A percentile compares a stretch with the other conserved stretches of the same genome.
These are phyloP conservation scores for Mimachlamys varia DNA, from an alignment of 2,888 invertebrate genomes.

Conservation along the genomic window DNA sequence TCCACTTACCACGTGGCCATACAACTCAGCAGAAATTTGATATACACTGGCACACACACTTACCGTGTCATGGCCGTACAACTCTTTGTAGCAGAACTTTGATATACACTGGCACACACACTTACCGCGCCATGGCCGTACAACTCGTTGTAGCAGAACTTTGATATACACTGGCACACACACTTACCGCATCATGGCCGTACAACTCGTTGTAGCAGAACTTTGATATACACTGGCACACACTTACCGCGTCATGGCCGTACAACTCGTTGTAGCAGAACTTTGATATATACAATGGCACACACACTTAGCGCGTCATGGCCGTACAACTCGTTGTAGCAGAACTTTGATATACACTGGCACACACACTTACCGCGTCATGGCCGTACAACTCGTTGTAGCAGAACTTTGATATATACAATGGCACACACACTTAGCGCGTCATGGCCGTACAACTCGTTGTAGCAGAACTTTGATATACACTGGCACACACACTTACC, in stretches of 20 bases:
- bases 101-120: conserved; percentile 77
- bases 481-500: conserved; percentile 76
- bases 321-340: conserved; percentile 75
- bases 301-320: conserved; percentile 75
- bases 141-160: conserved; percentile 73
- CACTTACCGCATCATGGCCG: conserved; percentile 74
- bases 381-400: conserved; percentile 73
- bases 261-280: conserved; percentile 76
- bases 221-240: conserved; percentile 74
- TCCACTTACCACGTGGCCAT: conserved; percentile 68
- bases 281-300: conserved; percentile 73
- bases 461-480: conserved; percentile 74
- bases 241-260: conserved; percentile 72
- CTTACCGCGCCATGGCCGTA: conserved; percentile 74
- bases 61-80: conserved; percentile 69
- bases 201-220: conserved; percentile 76
- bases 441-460: conserved; percentile 74
- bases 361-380: conserved; percentile 77
- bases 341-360: conserved; percentile 72
- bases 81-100: conserved; percentile 71
- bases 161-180: conserved; percentile 75
- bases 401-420: conserved; percentile 75
- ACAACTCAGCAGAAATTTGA: conserved; percentile 76
- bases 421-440: conserved; percentile 75
- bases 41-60: conserved; percentile 76